phyloP scores from a whole-genome alignment of 2,888 invertebrate species.

The Tridacna gigas region DNA sequence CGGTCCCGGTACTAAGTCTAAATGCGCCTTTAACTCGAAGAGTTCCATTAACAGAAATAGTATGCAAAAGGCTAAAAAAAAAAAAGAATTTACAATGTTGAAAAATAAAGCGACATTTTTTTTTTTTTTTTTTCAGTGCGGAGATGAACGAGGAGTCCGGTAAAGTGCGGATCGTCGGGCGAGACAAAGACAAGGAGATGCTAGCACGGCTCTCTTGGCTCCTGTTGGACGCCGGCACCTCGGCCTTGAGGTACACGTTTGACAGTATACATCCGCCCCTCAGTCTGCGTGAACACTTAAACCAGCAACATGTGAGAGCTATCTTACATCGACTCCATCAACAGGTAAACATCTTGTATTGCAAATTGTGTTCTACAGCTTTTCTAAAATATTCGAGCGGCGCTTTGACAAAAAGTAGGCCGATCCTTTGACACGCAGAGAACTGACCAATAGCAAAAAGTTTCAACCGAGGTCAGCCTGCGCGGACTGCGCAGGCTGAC shows the following conservation, averaged over 20 bases:
- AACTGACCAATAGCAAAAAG: too few relatives aligned
- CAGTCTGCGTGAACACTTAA: conserved; percentile 72
- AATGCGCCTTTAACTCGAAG: too few relatives aligned
- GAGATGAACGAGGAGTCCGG: conserved; percentile 70
- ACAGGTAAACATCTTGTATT: conserved; percentile 51
- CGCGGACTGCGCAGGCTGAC: too few relatives aligned
- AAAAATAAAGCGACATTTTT: too few relatives aligned
- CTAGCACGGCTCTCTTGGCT: conserved; percentile 77
- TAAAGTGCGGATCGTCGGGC: conserved; percentile 60
- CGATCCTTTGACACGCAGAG: too few relatives aligned
- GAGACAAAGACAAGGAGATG: conserved; percentile 73
- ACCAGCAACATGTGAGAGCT: conserved; percentile 72
- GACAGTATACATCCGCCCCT: conserved; percentile 78
- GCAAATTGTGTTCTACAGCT: neutral
- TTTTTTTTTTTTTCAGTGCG: conserved; percentile 57
- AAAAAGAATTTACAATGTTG: too few relatives aligned
- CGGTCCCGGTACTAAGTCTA: too few relatives aligned
- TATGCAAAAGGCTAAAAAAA: too few relatives aligned
- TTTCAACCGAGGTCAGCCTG: too few relatives aligned
- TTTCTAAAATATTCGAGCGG: neutral
- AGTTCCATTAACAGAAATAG: too few relatives aligned
- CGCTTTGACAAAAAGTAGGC: too few relatives aligned
- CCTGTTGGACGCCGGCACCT: conserved; percentile 76
- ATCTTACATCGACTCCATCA: conserved; percentile 68
- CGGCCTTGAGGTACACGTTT: conserved; percentile 72